These are phyloP conservation scores for Xyliphius kryptos DNA, from an alignment of 2,113 vertebrate genomes.

Conservation along the genomic window DNA sequence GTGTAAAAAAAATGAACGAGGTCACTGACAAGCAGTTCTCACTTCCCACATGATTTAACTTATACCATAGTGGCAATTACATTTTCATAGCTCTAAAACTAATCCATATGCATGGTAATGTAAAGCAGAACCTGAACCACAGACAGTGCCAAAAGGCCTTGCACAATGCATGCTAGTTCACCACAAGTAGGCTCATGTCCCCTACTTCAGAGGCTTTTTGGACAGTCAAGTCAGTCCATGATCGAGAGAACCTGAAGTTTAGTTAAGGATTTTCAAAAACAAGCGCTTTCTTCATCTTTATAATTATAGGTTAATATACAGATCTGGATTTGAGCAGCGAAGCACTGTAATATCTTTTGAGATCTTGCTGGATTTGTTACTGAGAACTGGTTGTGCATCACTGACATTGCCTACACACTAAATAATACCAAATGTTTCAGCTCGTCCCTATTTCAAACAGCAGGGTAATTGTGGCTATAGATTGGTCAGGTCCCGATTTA, in stretches of 20 bases:
- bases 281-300: conserved; percentile 28
- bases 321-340: conserved; percentile 30
- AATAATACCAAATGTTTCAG: conserved; percentile 44
- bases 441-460: conserved; percentile 40
- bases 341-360: conserved; percentile 36
- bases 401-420: conserved; percentile 33
- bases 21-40: conserved; percentile 28
- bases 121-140: conserved; percentile 31
- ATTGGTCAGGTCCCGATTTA: conserved; percentile 40
- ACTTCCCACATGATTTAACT: conserved; percentile 43
- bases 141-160: conserved; percentile 25
- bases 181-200: conserved; percentile 8
- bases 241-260: no score
- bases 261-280: conserved; percentile 12
- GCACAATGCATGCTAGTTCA: conserved; percentile 22
- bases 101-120: conserved; percentile 40
- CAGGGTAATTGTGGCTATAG: conserved; percentile 38
- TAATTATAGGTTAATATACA: conserved; percentile 41
- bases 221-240: conserved; percentile 26
- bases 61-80: conserved; percentile 37
- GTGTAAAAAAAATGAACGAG: no score
- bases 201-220: conserved; percentile 8
- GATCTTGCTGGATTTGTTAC: conserved; percentile 43
- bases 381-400: conserved; percentile 39
- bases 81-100: conserved; percentile 39